Evolutionary conservation across 1,140 invertebrate species (phyloP).

Genomic region (Hetaerina americana): DNA sequence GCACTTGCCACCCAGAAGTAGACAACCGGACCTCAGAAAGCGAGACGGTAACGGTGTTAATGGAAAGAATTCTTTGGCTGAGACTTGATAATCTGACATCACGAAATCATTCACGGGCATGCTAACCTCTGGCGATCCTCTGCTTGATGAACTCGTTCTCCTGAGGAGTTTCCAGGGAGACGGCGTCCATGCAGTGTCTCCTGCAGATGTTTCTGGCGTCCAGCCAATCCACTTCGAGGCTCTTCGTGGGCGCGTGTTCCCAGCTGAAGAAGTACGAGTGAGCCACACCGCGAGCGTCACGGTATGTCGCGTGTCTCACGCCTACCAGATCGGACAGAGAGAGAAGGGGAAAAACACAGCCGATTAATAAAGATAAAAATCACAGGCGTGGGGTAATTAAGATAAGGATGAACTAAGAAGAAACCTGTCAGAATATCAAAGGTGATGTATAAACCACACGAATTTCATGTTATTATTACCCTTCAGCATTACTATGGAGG

Average conservation of each 20-base stretch:
- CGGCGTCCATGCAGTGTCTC: conserved; percentile 85
- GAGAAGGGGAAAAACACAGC: no score
- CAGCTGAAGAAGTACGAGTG: conserved; percentile 91
- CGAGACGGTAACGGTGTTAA: background rate
- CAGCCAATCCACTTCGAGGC: conserved; percentile 78
- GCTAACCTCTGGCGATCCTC: conserved; percentile 56
- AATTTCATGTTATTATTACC: no score
- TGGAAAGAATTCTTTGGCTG: background rate
- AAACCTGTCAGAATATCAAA: no score
- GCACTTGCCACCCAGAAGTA: no score
- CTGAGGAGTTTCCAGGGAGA: conserved; percentile 76
- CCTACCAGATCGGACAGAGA: no score
- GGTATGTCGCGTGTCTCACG: conserved; percentile 71
- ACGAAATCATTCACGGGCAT: no score
- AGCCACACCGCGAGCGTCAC: conserved; percentile 67
- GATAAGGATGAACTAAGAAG: no score
- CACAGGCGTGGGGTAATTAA: no score
- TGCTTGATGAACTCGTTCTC: conserved; percentile 86
- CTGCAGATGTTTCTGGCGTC: conserved; percentile 83
- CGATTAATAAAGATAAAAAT: no score
- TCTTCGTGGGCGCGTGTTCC: conserved; percentile 74
- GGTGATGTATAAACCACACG: no score
- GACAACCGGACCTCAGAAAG: no score
- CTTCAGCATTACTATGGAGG: no score
- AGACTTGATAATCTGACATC: conserved; percentile 2